Evolutionary conservation across 2,888 invertebrate genomes (phyloP).

Genomic region (Calliopum simillimum): DNA sequence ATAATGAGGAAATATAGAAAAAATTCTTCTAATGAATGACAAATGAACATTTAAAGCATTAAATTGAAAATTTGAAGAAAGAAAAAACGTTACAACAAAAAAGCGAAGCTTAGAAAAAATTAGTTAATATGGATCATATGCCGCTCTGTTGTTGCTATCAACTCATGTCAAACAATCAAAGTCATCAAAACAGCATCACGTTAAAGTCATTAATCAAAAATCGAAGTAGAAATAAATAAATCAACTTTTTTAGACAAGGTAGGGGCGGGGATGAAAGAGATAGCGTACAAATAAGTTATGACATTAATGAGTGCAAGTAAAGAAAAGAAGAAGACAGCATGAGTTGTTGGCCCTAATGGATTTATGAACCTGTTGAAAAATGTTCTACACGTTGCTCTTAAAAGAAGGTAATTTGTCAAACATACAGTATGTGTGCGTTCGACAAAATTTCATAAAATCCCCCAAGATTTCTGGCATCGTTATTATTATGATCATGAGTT

Average conservation of each 20-base stretch:
- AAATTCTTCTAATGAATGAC: not conserved
- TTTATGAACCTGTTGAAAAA: conserved; percentile 13
- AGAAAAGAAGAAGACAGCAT: conserved; percentile 9
- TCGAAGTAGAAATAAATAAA: not conserved
- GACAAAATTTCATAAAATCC: no score
- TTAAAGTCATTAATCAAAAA: conserved; percentile 32
- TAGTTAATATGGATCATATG: not conserved
- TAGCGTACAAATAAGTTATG: no score
- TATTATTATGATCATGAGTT: no score
- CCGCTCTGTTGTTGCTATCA: not conserved
- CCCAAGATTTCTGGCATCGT: no score
- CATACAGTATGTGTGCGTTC: no score
- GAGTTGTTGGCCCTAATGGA: not conserved
- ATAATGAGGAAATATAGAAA: not conserved
- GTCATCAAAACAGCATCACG: conserved; percentile 31
- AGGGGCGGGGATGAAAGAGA: no score
- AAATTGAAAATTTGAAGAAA: conserved; percentile 9
- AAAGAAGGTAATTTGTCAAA: no score
- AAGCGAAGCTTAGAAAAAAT: not conserved
- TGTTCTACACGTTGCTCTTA: no score
- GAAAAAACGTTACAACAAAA: conserved; percentile 2
- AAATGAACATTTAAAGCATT: not conserved
- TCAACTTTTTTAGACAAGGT: not conserved
- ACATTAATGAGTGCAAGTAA: not conserved
- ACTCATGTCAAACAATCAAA: conserved; percentile 27